Conservation (phyloP, 2,797 vertebrate genomes). For the Dicrostonyx torquatus region DNA sequence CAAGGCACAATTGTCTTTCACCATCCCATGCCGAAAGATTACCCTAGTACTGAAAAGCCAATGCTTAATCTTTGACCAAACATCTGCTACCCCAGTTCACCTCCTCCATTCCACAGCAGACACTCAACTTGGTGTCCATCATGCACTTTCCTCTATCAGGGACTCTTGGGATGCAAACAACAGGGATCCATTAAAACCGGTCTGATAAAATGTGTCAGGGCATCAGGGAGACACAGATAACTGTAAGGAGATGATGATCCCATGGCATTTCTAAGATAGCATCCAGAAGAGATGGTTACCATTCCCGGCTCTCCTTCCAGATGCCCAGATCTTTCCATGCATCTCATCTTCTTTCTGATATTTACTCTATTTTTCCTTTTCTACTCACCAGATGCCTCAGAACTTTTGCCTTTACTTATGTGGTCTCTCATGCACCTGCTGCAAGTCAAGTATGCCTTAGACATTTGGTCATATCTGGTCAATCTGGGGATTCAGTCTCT, state of each 20-base stretch:
- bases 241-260: background rate
- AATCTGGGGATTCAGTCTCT: background rate
- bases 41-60: background rate
- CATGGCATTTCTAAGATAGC: background rate
- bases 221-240: background rate
- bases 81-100: background rate
- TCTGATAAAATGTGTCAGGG: background rate
- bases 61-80: background rate
- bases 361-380: background rate
- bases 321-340: background rate
- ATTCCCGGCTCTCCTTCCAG: background rate
- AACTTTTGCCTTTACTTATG: background rate
- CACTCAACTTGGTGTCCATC: background rate
- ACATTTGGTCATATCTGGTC: background rate
- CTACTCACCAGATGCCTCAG: constrained; percentile 5
- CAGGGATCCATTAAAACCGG: background rate
- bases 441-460: background rate
- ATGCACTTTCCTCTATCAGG: background rate
- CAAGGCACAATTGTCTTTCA: background rate
- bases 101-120: background rate
- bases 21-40: background rate
- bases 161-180: background rate
- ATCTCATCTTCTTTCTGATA: background rate
- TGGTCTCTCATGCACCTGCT: background rate
- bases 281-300: background rate